Percentiles rank a stretch among this genome's conserved stretches.
Conservation (phyloP, 2,113 vertebrate genomes). For the Morone saxatilis region DNA sequence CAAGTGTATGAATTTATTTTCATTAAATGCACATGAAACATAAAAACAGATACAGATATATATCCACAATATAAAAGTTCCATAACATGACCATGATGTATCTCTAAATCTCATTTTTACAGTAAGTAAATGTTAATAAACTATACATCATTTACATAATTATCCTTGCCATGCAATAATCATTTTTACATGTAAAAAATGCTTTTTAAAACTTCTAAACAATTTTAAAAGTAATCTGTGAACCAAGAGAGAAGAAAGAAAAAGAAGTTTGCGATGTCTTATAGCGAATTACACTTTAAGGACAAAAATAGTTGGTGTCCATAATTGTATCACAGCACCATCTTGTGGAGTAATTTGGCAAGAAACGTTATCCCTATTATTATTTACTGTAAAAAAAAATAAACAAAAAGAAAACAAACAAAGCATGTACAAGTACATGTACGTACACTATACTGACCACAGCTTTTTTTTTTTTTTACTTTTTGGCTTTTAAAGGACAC, state of each 20-base stretch:
- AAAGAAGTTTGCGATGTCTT: neutral
- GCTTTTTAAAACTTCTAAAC: slow-evolving; percentile 1
- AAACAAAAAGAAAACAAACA: slow-evolving; percentile 1
- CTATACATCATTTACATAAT: slow-evolving; percentile 72
- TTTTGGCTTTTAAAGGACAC: neutral
- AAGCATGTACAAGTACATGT: neutral
- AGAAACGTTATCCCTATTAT: slow-evolving; percentile 5
- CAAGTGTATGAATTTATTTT: slow-evolving; percentile 39
- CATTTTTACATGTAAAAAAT: neutral
- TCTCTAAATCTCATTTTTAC: slow-evolving; percentile 26
- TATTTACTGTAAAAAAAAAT: slow-evolving; percentile 4
- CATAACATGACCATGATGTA: neutral
- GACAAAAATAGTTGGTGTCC: neutral
- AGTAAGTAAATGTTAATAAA: slow-evolving; percentile 22
- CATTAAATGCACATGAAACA: slow-evolving; percentile 28
- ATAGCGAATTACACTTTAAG: slow-evolving; percentile 29
- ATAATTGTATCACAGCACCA: slow-evolving; percentile 59
- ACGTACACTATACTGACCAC: slow-evolving; percentile 5
- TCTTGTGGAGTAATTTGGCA: slow-evolving; percentile 65
- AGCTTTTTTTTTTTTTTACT: neutral
- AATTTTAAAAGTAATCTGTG: neutral
- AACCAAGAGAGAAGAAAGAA: neutral
- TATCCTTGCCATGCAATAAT: slow-evolving; percentile 16
- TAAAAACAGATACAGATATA: slow-evolving; percentile 16
- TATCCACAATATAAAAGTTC: slow-evolving; percentile 9